phyloP scores from a whole-genome alignment of 2,797 vertebrate genomes.

The Gephyroberyx darwinii region DNA sequence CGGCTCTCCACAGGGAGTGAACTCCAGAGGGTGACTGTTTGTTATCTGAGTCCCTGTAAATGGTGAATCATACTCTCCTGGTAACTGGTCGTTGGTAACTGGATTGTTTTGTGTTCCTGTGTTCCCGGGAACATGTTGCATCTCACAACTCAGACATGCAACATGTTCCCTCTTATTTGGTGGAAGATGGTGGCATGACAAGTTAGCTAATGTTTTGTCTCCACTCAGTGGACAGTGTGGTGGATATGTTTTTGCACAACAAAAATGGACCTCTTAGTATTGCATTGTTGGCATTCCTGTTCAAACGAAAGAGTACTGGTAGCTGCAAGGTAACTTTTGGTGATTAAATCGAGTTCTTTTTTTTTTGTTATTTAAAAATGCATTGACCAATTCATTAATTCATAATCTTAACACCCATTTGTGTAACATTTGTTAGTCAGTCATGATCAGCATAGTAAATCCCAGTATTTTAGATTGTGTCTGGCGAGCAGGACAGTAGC shows the following conservation, averaged over 20 bases:
- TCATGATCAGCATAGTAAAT: neutral
- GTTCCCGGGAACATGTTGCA: no score
- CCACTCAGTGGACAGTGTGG: neutral
- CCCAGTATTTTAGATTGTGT: conserved; percentile 3
- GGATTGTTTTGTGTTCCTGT: conserved; percentile 17
- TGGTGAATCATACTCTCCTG: conserved; percentile 13
- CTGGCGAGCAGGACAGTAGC: neutral
- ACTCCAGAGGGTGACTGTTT: no score
- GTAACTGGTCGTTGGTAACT: neutral
- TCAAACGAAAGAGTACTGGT: no score
- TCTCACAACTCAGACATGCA: neutral
- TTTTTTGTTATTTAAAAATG: neutral
- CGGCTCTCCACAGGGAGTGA: no score
- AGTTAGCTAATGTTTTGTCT: conserved; percentile 1
- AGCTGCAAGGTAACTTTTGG: no score
- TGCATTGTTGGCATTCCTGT: neutral
- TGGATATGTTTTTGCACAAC: neutral
- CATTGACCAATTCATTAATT: neutral
- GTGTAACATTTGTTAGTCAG: neutral
- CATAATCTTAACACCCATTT: neutral
- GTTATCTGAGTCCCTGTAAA: conserved; percentile 12
- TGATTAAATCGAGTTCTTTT: neutral
- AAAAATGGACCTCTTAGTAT: conserved; percentile 14
- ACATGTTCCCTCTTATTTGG: neutral
- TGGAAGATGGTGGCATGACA: neutral